Conservation (phyloP, 1,140 invertebrate genomes). For the Sitophilus oryzae region DNA sequence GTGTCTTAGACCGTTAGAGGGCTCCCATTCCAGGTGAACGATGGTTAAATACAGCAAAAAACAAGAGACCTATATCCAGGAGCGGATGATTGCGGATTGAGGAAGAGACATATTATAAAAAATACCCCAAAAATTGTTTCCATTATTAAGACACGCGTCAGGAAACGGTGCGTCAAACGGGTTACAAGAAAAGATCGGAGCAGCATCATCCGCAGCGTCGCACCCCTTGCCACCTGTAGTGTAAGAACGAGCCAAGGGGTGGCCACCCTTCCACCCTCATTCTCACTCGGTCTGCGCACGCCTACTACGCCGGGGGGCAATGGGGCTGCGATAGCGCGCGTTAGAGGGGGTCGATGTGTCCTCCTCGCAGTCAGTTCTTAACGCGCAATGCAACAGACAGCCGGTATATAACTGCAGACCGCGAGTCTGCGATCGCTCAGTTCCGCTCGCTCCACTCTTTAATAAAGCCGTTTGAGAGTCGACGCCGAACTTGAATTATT, state of each 20-base stretch:
- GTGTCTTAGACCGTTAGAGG: no score
- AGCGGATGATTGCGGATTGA: no score
- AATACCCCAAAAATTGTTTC: no score
- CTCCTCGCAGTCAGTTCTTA: constrained; percentile 28
- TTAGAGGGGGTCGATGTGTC: constrained; percentile 34
- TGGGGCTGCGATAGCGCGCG: constrained; percentile 12
- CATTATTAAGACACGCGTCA: no score
- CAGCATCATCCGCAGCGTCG: no score
- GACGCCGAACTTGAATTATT: no score
- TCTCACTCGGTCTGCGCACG: constrained; percentile 24
- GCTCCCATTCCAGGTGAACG: no score
- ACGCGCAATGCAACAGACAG: constrained; percentile 37
- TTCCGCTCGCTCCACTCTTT: constrained; percentile 1
- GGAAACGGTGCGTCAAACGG: not conserved
- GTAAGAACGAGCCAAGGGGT: constrained; percentile 6
- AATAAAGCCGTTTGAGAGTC: no score
- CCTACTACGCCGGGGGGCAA: constrained; percentile 30
- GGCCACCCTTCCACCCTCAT: not conserved
- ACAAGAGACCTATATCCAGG: no score
- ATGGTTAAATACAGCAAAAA: no score
- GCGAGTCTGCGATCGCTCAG: constrained; percentile 32
- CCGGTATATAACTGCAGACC: constrained; percentile 38
- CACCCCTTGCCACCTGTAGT: constrained; percentile 38
- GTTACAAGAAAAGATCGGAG: not conserved
- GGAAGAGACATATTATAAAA: no score